Percentiles rank a stretch among this genome's conserved stretches.
These are phyloP conservation scores for Oreortyx pictus DNA, from an alignment of 2,797 vertebrate species.

Conservation along the genomic window DNA sequence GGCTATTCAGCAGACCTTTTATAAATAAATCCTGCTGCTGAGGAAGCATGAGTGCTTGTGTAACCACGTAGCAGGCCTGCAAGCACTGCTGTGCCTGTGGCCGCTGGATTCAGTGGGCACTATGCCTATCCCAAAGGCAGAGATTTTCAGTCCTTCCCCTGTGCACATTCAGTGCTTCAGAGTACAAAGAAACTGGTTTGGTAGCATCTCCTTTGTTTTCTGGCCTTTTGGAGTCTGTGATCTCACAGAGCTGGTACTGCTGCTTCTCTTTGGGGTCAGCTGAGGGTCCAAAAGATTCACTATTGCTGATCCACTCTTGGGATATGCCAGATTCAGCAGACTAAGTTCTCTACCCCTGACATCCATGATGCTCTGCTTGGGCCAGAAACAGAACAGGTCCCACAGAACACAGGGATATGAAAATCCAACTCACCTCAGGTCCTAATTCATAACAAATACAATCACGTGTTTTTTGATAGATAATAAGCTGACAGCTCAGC, in stretches of 20 bases:
- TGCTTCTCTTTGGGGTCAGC: not conserved
- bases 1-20: not conserved
- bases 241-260: not conserved
- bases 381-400: not conserved
- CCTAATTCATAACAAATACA: not conserved
- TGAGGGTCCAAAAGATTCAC: not conserved
- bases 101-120: not conserved
- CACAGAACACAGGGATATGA: not conserved
- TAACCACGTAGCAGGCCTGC: not conserved
- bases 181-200: not conserved
- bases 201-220: not conserved
- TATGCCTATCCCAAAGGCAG: not conserved
- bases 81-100: not conserved
- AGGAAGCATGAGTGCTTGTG: not conserved
- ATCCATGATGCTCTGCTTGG: not conserved
- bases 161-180: not conserved
- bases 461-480: not conserved
- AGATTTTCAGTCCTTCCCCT: not conserved
- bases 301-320: accelerated
- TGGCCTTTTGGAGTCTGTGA: not conserved
- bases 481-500: not conserved
- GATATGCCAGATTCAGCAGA: not conserved
- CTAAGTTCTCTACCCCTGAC: not conserved
- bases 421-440: not conserved
- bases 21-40: slow-evolving; percentile 2